Evolutionary conservation across 2,113 vertebrate species (phyloP), one percentile per base, ranked within the genome.

Genomic region (Ardeotis arabs): DNA sequence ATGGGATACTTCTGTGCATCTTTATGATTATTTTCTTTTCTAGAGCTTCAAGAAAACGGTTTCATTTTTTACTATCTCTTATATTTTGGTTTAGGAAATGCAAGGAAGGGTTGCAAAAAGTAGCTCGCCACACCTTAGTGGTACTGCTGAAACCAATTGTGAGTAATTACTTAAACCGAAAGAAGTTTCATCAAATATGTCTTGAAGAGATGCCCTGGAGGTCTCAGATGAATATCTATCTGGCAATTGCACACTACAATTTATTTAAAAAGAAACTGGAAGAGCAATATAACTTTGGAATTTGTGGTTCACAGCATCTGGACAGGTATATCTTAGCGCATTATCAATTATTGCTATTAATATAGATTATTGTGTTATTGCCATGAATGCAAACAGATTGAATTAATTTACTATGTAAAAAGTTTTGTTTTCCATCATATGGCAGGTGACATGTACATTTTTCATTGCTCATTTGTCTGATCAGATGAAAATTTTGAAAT

Each of bases 171-270:
- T 66, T 97, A 80, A 98, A 94, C 78, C 97, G 41, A 84, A 98
- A 95, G 87, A 93, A 90, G 37, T 97, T 98, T 60, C 98, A 98
- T 84, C 97, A 97, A 53, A 14, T 98, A 17, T 98, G 93, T 93
- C 96, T 97, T 70, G 98, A 98, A 78, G 98, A 99, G 94, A 98
- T 98, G 92, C 98, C 98, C 58, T 99, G 99, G 99, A 98, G 86
- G 88, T 98, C 98, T 80, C 98, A 98, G 82, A 97, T 99, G 83
- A 99, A 99, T 94, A 94, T 98, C 76, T 97, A 86, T 55, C 56
- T 99, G 94, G 99, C 98, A 70, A 67, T 85, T 44, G 96, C 98
- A 62, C 98, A 99, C 93, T 97, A 99, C 70, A 96, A 89, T 50
- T 76, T 98, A 45, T 94, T 99, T 95, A 97, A 97, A 79, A 97